Evolutionary conservation across 2,888 invertebrate genomes (phyloP).

Genomic region (Exephanes ischioxanthus): DNA sequence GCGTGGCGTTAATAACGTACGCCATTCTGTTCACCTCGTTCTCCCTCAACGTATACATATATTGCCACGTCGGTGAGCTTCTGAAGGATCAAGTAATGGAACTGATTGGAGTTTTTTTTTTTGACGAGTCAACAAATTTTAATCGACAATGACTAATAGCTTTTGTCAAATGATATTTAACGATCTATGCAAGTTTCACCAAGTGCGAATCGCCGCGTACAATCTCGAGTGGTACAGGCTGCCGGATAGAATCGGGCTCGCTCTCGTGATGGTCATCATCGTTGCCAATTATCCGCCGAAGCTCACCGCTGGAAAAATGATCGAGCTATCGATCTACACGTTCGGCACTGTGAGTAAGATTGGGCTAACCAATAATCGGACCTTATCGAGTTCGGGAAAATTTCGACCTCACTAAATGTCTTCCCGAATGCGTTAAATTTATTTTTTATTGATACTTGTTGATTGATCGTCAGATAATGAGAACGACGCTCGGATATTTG

Average conservation of each 20-base stretch:
- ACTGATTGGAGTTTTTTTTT: not conserved
- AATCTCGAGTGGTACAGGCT: slow-evolving; percentile 63
- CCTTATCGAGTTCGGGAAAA: not conserved
- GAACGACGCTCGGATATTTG: slow-evolving; percentile 56
- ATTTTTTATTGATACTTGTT: not conserved
- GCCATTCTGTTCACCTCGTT: slow-evolving; percentile 29
- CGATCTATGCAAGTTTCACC: not conserved
- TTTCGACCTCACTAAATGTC: not conserved
- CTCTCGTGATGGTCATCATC: slow-evolving; percentile 43
- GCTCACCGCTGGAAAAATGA: slow-evolving; percentile 59
- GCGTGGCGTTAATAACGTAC: slow-evolving; percentile 44
- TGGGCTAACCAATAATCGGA: not conserved
- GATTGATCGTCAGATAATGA: slow-evolving; percentile 53
- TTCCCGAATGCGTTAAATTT: not conserved
- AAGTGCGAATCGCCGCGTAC: slow-evolving; percentile 54
- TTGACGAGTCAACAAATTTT: not conserved
- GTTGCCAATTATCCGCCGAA: slow-evolving; percentile 21
- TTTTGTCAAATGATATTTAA: not conserved
- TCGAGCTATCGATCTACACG: slow-evolving; percentile 67
- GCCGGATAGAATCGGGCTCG: slow-evolving; percentile 18
- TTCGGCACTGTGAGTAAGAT: slow-evolving; percentile 69
- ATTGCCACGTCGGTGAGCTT: slow-evolving; percentile 72
- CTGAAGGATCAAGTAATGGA: slow-evolving; percentile 73
- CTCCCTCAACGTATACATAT: slow-evolving; percentile 50
- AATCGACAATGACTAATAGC: not conserved